Evolutionary conservation across 2,888 invertebrate species (phyloP).

Genomic region (Ophion costatus): DNA sequence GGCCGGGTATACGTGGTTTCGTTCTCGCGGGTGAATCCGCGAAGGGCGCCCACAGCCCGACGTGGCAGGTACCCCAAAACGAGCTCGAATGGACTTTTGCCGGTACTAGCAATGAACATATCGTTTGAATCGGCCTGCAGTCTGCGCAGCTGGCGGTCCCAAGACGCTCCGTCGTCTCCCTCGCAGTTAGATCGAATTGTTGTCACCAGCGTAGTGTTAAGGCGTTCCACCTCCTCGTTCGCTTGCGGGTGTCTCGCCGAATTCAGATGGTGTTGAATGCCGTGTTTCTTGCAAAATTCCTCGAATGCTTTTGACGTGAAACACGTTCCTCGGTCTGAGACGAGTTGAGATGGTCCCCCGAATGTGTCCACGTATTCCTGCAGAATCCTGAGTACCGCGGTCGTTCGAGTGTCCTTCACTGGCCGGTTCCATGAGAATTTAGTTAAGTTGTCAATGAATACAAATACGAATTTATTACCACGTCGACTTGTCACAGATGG

Average conservation of each 20-base stretch:
- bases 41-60: too few species aligned
- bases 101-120: constrained; percentile 62
- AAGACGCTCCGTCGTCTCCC: constrained; percentile 24
- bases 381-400: background rate
- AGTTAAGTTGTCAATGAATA: background rate
- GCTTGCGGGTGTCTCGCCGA: constrained; percentile 58
- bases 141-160: constrained; percentile 1
- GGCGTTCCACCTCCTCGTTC: constrained; percentile 61
- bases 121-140: constrained; percentile 63
- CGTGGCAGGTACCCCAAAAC: too few species aligned
- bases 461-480: constrained; percentile 39
- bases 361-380: background rate
- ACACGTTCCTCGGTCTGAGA: background rate
- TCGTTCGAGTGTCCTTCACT: background rate
- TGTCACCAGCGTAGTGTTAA: constrained; percentile 56
- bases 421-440: background rate
- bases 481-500: constrained; percentile 55
- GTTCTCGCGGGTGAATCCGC: too few species aligned
- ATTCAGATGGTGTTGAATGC: background rate
- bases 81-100: constrained; percentile 61
- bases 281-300: background rate
- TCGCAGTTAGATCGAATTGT: constrained; percentile 37
- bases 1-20: too few species aligned
- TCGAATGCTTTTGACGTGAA: background rate
- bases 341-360: background rate